Percentiles rank a stretch among this genome's conserved stretches.
Conservation (phyloP, 2,888 invertebrate genomes). For the Syrphus vitripennis region DNA sequence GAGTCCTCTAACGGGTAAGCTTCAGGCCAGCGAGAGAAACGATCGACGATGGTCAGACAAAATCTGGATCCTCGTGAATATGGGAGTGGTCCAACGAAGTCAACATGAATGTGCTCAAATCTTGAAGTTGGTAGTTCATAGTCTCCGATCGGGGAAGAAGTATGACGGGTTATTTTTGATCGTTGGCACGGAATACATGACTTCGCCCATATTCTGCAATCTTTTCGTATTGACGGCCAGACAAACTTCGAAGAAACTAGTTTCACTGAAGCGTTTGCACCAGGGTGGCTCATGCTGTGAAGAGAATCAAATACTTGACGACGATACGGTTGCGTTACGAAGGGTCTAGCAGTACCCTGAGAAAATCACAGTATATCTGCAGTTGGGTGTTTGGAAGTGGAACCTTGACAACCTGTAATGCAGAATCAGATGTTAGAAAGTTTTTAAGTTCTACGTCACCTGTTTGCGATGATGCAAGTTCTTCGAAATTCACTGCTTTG, state of each 20-base stretch:
- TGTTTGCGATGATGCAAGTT: not conserved
- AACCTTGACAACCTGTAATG: not conserved
- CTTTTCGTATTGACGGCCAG: constrained; percentile 2
- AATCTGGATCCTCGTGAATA: not conserved
- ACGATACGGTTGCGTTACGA: not conserved
- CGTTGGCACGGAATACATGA: not conserved
- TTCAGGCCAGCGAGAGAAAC: constrained; percentile 23
- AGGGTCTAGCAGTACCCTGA: not conserved
- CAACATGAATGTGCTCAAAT: not conserved
- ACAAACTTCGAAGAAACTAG: not conserved
- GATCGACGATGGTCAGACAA: constrained; percentile 12
- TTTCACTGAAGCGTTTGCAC: not conserved
- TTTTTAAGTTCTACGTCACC: not conserved
- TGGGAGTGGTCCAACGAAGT: not conserved
- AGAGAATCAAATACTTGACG: not conserved
- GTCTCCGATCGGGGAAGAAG: not conserved
- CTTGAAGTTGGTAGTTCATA: not conserved
- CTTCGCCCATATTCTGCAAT: not conserved
- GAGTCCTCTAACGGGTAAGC: constrained; percentile 19
- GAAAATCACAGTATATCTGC: not conserved
- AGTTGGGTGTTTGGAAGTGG: not conserved
- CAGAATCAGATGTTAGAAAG: not conserved
- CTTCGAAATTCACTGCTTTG: constrained; percentile 10
- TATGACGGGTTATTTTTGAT: not conserved
- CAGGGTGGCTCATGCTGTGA: not conserved